Evolutionary conservation across 2,113 vertebrate species (phyloP).

Genomic region (Aptenodytes forsteri): DNA sequence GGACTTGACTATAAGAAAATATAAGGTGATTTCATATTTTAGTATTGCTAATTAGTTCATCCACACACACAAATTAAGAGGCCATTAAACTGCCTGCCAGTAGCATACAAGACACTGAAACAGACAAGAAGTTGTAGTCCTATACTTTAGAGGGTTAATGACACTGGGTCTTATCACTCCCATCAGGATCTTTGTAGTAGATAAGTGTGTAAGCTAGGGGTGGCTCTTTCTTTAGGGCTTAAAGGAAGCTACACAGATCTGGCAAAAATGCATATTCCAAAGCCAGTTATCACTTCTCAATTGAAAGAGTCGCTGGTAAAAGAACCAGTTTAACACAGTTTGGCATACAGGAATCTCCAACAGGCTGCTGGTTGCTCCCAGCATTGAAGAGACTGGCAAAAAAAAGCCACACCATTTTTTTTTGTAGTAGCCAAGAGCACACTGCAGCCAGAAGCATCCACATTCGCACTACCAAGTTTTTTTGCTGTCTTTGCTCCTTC

Average conservation of each 20-base stretch:
- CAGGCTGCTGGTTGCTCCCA: not conserved
- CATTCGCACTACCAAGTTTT: not conserved
- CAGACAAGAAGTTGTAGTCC: not conserved
- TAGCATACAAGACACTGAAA: not conserved
- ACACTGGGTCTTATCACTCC: not conserved
- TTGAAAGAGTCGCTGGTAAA: not conserved
- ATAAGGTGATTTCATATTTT: constrained; percentile 58
- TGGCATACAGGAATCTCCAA: not conserved
- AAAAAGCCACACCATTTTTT: not conserved
- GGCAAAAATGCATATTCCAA: not conserved
- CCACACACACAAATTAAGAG: constrained; percentile 65
- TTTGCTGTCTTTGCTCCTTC: not conserved
- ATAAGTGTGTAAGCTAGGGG: not conserved
- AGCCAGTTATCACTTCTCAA: not conserved
- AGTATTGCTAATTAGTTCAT: constrained; percentile 55
- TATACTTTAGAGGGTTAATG: not conserved
- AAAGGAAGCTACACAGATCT: not conserved
- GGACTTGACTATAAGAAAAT: constrained; percentile 37
- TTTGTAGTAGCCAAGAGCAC: not conserved
- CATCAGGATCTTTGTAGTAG: not conserved
- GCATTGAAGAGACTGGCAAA: not conserved
- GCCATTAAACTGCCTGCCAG: not conserved
- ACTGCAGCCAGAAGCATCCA: not conserved
- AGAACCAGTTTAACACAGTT: not conserved
- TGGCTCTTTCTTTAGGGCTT: not conserved